Conservation (phyloP, 2,113 vertebrate genomes). For the Corydoras maculifer region DNA sequence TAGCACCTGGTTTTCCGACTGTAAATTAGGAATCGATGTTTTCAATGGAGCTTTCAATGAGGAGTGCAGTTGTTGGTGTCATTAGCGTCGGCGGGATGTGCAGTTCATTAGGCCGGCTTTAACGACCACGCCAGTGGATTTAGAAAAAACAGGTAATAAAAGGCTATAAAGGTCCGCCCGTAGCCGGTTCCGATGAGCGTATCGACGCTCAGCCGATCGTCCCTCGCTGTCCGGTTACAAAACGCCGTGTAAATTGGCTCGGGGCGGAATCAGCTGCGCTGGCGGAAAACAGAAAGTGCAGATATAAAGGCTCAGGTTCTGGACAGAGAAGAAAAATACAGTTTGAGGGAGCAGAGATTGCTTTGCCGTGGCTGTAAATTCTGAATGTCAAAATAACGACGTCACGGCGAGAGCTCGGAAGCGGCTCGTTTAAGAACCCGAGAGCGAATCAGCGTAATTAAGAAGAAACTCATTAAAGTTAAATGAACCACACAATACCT, state of each 20-base stretch:
- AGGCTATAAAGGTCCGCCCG: not conserved
- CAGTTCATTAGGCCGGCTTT: not conserved
- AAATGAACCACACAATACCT: no score
- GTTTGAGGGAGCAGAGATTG: not conserved
- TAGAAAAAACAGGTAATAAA: not conserved
- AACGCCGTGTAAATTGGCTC: conserved; percentile 14
- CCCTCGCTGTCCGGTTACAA: conserved; percentile 14
- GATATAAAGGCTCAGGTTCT: not conserved
- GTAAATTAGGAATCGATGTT: no score
- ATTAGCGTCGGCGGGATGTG: no score
- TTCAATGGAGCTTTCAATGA: no score
- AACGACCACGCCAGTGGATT: not conserved
- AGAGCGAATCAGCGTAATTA: no score
- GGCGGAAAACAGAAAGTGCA: not conserved
- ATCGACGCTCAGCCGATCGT: conserved; percentile 19
- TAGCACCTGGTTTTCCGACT: no score
- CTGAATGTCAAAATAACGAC: no score
- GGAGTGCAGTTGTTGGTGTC: no score
- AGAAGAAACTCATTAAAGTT: no score
- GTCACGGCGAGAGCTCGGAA: no score
- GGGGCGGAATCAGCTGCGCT: conserved; percentile 3
- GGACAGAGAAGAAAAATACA: not conserved
- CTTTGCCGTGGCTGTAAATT: no score
- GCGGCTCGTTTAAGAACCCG: no score
- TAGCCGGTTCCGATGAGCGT: conserved; percentile 9